phyloP scores from a whole-genome alignment of 2,797 vertebrate species.

The Hylomyscus alleni region DNA sequence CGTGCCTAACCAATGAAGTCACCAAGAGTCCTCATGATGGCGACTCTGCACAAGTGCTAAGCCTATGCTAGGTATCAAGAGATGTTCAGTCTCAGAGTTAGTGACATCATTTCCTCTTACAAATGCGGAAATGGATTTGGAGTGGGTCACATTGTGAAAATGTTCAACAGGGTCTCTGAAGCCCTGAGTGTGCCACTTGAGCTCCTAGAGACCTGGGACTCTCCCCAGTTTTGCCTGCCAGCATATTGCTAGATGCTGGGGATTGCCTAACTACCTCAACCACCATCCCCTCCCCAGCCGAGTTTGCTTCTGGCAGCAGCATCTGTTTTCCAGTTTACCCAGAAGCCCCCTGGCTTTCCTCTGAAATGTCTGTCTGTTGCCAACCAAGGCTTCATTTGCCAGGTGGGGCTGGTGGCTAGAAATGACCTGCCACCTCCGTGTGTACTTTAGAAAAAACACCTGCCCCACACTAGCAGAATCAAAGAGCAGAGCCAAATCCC shows the following conservation, averaged over 20 bases:
- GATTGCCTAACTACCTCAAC: not conserved
- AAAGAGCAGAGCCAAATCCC: conserved; percentile 58
- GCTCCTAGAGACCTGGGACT: not conserved
- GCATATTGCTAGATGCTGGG: not conserved
- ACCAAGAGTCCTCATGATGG: not conserved
- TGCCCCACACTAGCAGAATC: conserved; percentile 67
- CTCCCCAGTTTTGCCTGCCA: not conserved
- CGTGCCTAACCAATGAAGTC: not conserved
- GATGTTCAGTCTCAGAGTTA: not conserved
- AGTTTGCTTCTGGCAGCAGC: conserved; percentile 26
- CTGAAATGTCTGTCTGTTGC: conserved; percentile 28
- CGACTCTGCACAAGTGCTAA: not conserved
- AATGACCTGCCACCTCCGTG: conserved; percentile 46
- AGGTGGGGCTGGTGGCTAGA: conserved; percentile 54
- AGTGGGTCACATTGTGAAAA: not conserved
- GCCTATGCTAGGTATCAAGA: not conserved
- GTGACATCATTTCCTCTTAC: not conserved
- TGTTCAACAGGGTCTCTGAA: not conserved
- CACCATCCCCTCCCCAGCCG: not conserved
- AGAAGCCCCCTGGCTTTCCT: conserved; percentile 49
- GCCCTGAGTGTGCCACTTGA: not conserved
- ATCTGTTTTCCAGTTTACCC: conserved; percentile 65
- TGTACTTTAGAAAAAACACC: conserved; percentile 76
- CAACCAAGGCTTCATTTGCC: conserved; percentile 49
- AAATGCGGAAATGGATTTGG: not conserved